Evolutionary conservation across 2,113 vertebrate species (phyloP).

Genomic region (Nyctibius bracteatus): DNA sequence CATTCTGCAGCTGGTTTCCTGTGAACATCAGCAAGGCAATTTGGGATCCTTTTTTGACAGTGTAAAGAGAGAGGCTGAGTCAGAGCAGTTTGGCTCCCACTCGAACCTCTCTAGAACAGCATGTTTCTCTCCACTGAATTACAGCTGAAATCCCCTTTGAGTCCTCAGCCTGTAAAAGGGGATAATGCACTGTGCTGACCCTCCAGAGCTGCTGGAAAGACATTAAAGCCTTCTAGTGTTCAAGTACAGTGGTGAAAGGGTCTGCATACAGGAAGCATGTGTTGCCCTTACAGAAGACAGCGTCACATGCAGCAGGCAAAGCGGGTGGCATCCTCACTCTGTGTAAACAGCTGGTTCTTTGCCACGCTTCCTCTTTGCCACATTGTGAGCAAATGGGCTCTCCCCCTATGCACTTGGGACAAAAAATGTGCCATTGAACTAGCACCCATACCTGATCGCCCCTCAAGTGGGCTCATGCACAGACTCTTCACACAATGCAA

Average conservation of each 20-base stretch:
- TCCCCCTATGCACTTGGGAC: neutral
- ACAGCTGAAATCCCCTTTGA: neutral
- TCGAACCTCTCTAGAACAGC: neutral
- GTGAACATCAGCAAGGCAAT: neutral
- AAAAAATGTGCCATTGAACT: neutral
- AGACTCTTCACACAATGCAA: neutral
- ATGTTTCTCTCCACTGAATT: neutral
- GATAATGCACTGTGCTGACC: neutral
- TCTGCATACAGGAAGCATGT: neutral
- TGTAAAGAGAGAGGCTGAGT: neutral
- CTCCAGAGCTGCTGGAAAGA: neutral
- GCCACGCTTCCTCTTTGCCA: neutral
- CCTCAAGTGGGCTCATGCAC: neutral
- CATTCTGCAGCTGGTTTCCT: neutral
- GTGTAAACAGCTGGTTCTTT: neutral
- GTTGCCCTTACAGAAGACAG: neutral
- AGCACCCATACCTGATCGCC: neutral
- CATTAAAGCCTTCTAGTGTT: neutral
- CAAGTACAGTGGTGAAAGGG: neutral
- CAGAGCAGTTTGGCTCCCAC: neutral
- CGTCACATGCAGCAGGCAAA: neutral
- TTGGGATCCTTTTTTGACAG: neutral
- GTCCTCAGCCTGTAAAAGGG: neutral
- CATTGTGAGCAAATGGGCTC: accelerated
- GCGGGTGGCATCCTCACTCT: neutral